Evolutionary conservation across 2,797 vertebrate genomes (phyloP).

Genomic region (Halcyon smyrnensis): DNA sequence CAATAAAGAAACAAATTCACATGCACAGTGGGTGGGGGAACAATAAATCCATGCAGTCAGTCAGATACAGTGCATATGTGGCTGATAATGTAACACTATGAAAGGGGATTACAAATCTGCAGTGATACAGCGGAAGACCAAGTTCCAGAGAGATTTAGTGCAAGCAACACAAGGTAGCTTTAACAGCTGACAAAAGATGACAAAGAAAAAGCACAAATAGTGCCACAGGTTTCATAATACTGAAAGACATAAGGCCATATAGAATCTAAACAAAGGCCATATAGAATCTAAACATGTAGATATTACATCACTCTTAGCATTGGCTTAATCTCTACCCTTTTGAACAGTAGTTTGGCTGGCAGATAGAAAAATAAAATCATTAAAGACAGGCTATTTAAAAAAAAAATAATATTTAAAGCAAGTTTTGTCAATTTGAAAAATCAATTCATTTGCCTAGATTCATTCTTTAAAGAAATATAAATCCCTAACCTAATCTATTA

Average conservation of each 20-base stretch:
- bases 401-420: neutral
- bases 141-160: slow-evolving; percentile 26
- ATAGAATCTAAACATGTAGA: neutral
- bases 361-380: neutral
- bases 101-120: slow-evolving; percentile 38
- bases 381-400: neutral
- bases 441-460: neutral
- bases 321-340: neutral
- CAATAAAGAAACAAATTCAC: slow-evolving; percentile 55
- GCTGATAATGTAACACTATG: slow-evolving; percentile 32
- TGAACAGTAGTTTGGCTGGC: neutral
- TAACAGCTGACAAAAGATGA: neutral
- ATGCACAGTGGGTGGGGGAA: neutral
- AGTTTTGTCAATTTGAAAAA: neutral
- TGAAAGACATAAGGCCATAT: neutral
- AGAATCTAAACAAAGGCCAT: neutral
- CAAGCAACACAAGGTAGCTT: neutral
- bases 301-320: neutral
- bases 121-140: neutral
- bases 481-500: slow-evolving; percentile 15
- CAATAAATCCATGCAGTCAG: slow-evolving; percentile 8
- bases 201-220: neutral
- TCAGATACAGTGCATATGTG: slow-evolving; percentile 16
- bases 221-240: neutral
- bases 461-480: slow-evolving; percentile 38